Evolutionary conservation across 2,888 invertebrate genomes (phyloP).

Genomic region (Ditula angustiorana): DNA sequence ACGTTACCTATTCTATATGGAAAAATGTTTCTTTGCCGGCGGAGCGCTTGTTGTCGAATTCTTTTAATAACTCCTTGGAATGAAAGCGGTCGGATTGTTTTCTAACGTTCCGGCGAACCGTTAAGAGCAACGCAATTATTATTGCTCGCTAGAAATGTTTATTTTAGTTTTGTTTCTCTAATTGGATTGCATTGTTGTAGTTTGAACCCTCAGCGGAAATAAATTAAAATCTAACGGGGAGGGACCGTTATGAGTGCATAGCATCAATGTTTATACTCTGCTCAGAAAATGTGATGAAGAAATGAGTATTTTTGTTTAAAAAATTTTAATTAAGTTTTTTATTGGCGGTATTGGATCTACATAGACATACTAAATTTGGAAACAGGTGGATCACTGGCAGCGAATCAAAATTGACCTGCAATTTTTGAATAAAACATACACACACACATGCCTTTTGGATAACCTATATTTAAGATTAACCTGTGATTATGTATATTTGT

Average conservation of each 20-base stretch:
- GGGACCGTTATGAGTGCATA: constrained; percentile 1
- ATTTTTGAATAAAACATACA: too few species aligned
- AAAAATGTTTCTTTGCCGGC: constrained; percentile 36
- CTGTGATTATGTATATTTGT: too few species aligned
- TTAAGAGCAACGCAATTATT: constrained; percentile 22
- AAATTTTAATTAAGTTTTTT: too few species aligned
- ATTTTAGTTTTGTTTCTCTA: constrained; percentile 35
- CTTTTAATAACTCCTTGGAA: constrained; percentile 30
- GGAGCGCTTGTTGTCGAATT: constrained; percentile 33
- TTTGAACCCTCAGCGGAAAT: constrained; percentile 21
- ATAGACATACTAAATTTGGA: too few species aligned
- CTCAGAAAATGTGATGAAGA: too few species aligned
- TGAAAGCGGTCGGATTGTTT: constrained; percentile 26
- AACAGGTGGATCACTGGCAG: too few species aligned
- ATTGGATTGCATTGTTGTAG: constrained; percentile 36
- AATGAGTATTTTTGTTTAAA: too few species aligned
- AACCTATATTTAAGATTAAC: too few species aligned
- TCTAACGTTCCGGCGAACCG: constrained; percentile 3
- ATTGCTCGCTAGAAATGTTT: constrained; percentile 31
- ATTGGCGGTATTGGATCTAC: too few species aligned
- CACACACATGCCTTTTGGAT: too few species aligned
- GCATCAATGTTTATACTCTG: too few species aligned
- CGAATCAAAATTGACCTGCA: too few species aligned
- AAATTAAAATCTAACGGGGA: constrained; percentile 32
- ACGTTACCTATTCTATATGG: constrained; percentile 35